phyloP scores from a whole-genome alignment of 2,113 vertebrate species.

The Sus scrofa region T2T-Sscrofa CM000825.6:23188001-23188500 shows the following conservation, averaged over 20 bases:
- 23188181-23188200: no score
- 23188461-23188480: not conserved
- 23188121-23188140: not conserved
- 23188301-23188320: not conserved
- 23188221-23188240: not conserved
- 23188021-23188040: not conserved
- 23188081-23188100: not conserved
- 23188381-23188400: no score
- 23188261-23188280: not conserved
- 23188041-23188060: not conserved
- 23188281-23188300: not conserved
- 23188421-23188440: not conserved
- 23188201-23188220: not conserved
- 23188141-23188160: not conserved
- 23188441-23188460: not conserved
- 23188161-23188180: not conserved
- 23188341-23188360: not conserved
- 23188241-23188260: not conserved
- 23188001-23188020: not conserved
- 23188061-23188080: not conserved
- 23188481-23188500: not conserved
- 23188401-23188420: not conserved
- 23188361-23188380: rapidly evolving
- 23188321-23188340: not conserved
- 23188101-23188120: not conserved